Conservation (phyloP, 2,888 invertebrate genomes). For the Oscheius myriophilus region DNA sequence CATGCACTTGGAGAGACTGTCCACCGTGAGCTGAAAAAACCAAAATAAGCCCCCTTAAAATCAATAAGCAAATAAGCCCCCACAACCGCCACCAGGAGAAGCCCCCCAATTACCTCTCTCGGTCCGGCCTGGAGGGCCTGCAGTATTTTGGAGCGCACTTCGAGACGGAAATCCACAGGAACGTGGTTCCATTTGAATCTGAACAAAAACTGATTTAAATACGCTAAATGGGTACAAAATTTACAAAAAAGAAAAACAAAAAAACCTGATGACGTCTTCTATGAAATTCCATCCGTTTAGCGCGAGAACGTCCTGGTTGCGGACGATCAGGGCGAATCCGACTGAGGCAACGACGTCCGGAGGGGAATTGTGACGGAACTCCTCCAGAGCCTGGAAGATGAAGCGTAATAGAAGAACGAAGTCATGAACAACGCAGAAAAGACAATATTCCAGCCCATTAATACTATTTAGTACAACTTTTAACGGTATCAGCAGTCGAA, state of each 20-base stretch:
- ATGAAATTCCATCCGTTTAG: conserved; percentile 58
- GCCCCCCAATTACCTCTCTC: neutral
- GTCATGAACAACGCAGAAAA: no score
- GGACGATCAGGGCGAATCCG: conserved; percentile 43
- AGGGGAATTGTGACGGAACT: conserved; percentile 50
- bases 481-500: no score
- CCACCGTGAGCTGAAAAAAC: conserved; percentile 33
- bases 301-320: conserved; percentile 33
- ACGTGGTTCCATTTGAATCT: conserved; percentile 55
- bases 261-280: conserved; percentile 54
- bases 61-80: neutral
- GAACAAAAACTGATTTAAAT: conserved; percentile 19
- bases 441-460: no score
- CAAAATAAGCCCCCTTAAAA: neutral
- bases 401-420: no score
- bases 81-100: neutral
- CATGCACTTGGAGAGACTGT: conserved; percentile 43
- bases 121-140: conserved; percentile 30
- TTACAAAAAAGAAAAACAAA: conserved; percentile 5
- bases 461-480: no score
- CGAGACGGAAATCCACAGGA: conserved; percentile 32
- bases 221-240: no score
- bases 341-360: conserved; percentile 35
- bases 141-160: conserved; percentile 48
- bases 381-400: conserved; percentile 53